These are phyloP conservation scores for Theristus sp. DNA, from an alignment of 2,888 invertebrate species.

Conservation along the genomic window DNA sequence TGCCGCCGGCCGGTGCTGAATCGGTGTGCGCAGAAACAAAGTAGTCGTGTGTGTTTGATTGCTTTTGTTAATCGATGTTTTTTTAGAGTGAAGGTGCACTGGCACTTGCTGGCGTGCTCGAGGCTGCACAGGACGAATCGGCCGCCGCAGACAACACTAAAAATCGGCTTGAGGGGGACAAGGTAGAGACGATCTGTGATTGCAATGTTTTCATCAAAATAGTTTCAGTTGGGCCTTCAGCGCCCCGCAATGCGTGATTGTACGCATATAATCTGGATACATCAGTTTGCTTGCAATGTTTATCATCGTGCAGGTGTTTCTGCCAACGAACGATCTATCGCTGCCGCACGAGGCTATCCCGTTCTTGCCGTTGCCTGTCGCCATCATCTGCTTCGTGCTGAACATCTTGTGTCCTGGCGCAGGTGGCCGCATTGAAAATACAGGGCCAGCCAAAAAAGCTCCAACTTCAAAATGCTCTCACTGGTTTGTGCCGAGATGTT, in stretches of 20 bases:
- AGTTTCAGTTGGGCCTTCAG: too few species aligned
- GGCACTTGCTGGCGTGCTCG: background rate
- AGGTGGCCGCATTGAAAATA: too few species aligned
- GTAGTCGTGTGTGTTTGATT: background rate
- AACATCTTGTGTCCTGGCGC: constrained; percentile 58
- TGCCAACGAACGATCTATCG: constrained; percentile 38
- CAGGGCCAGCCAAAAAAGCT: too few species aligned
- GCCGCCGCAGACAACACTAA: too few species aligned
- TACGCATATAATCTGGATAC: too few species aligned
- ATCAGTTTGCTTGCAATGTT: too few species aligned
- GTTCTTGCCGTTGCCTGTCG: constrained; percentile 61
- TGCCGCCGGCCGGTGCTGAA: constrained; percentile 11
- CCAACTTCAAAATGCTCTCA: too few species aligned
- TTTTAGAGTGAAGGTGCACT: background rate
- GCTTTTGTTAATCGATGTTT: background rate
- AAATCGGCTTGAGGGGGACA: too few species aligned
- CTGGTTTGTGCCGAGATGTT: too few species aligned
- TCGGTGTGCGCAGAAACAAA: background rate
- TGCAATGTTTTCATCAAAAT: too few species aligned
- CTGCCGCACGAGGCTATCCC: constrained; percentile 81
- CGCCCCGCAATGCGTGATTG: too few species aligned
- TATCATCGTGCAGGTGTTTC: constrained; percentile 20
- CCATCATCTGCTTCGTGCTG: constrained; percentile 66
- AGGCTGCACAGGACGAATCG: background rate
- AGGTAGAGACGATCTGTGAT: too few species aligned